These are phyloP conservation scores for Thamnophis elegans DNA, from an alignment of 2,797 vertebrate species.

Conservation along the genomic window DNA sequence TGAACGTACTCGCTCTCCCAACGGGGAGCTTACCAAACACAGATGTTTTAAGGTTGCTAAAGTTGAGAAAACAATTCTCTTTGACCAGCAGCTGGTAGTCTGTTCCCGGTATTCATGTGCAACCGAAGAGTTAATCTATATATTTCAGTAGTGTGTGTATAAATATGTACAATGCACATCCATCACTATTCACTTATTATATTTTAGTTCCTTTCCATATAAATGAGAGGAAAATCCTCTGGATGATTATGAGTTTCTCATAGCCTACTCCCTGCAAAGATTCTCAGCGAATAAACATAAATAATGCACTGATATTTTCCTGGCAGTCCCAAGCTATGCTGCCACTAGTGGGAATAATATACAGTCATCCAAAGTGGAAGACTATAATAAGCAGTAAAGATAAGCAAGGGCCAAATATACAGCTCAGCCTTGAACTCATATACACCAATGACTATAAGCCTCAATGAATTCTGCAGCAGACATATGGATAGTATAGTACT, in stretches of 20 bases:
- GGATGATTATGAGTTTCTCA: fast-evolving
- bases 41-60: background rate
- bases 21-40: too few relatives aligned
- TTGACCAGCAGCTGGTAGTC: background rate
- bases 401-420: background rate
- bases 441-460: background rate
- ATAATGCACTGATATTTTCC: background rate
- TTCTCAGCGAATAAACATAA: conserved; percentile 15
- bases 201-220: background rate
- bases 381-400: background rate
- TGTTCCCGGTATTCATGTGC: background rate
- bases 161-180: too few relatives aligned
- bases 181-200: background rate
- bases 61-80: background rate
- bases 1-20: too few relatives aligned
- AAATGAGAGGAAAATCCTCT: background rate
- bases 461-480: background rate
- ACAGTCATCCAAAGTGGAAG: fast-evolving
- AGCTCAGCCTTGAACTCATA: too few relatives aligned
- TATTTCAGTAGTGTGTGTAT: background rate
- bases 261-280: background rate
- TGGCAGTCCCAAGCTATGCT: background rate
- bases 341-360: background rate
- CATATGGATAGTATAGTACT: background rate
- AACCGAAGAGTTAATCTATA: background rate